phyloP scores from a whole-genome alignment of 2,113 vertebrate genomes.

The Pseudopodoces humilis region DNA sequence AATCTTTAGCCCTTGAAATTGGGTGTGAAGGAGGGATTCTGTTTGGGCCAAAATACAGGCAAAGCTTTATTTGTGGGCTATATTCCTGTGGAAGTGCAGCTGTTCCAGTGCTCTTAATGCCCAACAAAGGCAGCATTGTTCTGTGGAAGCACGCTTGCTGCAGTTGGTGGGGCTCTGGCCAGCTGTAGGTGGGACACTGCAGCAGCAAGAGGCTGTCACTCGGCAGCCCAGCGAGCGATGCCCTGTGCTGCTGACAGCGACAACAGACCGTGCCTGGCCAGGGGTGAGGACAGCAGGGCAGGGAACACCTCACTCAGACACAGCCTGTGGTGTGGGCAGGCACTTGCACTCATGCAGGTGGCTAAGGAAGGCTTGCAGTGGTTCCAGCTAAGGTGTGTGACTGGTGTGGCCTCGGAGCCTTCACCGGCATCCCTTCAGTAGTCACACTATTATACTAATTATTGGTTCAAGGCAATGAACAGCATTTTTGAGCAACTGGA shows the following conservation, averaged over 20 bases:
- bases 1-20: constrained; percentile 11
- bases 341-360: rapidly evolving
- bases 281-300: not conserved
- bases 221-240: not conserved
- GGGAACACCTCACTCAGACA: not conserved
- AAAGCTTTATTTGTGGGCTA: constrained; percentile 27
- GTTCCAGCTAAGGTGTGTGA: not conserved
- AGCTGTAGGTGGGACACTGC: not conserved
- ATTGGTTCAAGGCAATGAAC: not conserved
- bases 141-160: rapidly evolving
- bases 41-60: constrained; percentile 37
- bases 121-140: constrained; percentile 57
- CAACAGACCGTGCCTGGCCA: not conserved
- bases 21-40: constrained; percentile 35
- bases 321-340: rapidly evolving
- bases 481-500: not conserved
- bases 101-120: constrained; percentile 1
- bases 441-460: not conserved
- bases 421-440: not conserved
- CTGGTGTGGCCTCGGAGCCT: not conserved
- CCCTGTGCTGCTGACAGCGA: not conserved
- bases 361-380: not conserved
- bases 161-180: not conserved
- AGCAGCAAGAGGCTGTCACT: not conserved
- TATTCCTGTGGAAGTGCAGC: constrained; percentile 26